Base-by-base conservation (phyloP, 2,797 vertebrate genomes). In the Acanthis flammea region DNA sequence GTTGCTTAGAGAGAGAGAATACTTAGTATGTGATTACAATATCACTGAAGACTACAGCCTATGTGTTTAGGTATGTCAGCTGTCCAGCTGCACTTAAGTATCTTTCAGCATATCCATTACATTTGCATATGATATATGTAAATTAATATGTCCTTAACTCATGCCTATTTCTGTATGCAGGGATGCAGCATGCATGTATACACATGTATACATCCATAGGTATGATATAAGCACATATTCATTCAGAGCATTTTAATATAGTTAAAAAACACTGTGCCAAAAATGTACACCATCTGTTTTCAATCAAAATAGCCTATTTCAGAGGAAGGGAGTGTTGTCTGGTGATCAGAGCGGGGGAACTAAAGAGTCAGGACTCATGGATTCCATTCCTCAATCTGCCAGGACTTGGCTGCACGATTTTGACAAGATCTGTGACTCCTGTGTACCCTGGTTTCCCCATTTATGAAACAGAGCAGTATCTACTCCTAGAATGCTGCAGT, bases 231-330 rank as follows among this genome's bases (percentile, higher is more conserved):
- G 90, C 88, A 77, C 87, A 92, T 86, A 92, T 61, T 92, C 82
- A 96, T 96, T 94, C 93, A 72, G 90, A 96, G 85, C 81, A 96
- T 97, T 97, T 97, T 93, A 97, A 94, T 97, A 92, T 76, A 87
- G 94, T 93, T 96, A 86, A 96, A 96, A 92, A 96, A 71, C 58
- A 58, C 80, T 45, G 72, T 79, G 90, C 94, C 91, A 95, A 96
- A 97, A 97, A 96, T 95, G 94, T 95, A 60, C 77, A 82, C 90
- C 96, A 97, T 96, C 92, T 97, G 95, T 97, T 97, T 97, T 96
- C 94, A 95, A 96, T 97, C 92, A 95, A 95, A 97, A 93, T 89
- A 96, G 85, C 75, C 85, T 88, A 84, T 97, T 97, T 96, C 90
- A 96, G 95, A 92, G 91, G 90, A 92, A 93, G 87, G 75, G 94